phyloP scores from a whole-genome alignment of 2,888 invertebrate species.

The Operophtera brumata region DNA sequence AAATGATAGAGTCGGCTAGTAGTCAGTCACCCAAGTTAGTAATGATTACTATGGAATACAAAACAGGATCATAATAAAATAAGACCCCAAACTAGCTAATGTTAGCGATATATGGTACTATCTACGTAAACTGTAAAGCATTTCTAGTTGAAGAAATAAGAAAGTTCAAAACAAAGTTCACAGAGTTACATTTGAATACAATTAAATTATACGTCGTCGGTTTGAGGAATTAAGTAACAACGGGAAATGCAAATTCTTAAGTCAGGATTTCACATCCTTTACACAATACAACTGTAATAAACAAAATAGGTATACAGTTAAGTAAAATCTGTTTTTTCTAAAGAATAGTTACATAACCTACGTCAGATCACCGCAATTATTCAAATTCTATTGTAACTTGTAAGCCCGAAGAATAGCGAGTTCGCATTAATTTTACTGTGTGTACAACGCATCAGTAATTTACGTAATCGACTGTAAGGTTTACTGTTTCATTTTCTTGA shows the following conservation, averaged over 20 bases:
- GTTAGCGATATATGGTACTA: not conserved
- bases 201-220: conserved; percentile 17
- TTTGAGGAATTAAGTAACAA: conserved; percentile 24
- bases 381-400: conserved; percentile 18
- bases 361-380: conserved; percentile 19
- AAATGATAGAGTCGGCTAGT: too few relatives aligned
- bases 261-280: conserved; percentile 40
- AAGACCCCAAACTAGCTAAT: not conserved
- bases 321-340: conserved; percentile 19
- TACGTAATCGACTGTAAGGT: conserved; percentile 36
- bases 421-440: conserved; percentile 23
- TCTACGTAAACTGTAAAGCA: conserved; percentile 12
- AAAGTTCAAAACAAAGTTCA: conserved; percentile 25
- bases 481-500: conserved; percentile 38
- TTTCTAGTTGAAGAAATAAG: conserved; percentile 18
- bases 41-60: not conserved
- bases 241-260: conserved; percentile 21
- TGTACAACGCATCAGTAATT: conserved; percentile 39
- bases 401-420: conserved; percentile 12
- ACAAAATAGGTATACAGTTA: conserved; percentile 15
- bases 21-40: not conserved
- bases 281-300: conserved; percentile 11
- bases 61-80: not conserved
- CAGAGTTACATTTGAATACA: conserved; percentile 29
- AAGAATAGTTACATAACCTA: conserved; percentile 24